Evolutionary conservation across 2,888 invertebrate genomes (phyloP).

Genomic region (Notodonta dromedarius): DNA sequence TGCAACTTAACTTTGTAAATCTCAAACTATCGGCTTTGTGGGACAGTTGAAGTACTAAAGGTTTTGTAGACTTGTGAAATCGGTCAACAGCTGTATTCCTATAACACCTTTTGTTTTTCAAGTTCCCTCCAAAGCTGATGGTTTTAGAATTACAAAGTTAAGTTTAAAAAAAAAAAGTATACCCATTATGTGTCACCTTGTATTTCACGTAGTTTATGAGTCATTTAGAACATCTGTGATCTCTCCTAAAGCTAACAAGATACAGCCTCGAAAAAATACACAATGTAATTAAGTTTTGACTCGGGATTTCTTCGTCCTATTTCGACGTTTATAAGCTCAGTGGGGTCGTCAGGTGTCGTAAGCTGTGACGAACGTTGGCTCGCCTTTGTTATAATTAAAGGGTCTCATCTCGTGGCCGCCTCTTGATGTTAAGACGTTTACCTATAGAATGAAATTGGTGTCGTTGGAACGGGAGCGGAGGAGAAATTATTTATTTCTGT

Average conservation of each 20-base stretch:
- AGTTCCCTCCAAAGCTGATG: no score
- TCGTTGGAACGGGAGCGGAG: not conserved
- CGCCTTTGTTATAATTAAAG: conserved; percentile 51
- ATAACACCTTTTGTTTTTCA: no score
- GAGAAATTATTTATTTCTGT: no score
- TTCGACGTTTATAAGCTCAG: conserved; percentile 19
- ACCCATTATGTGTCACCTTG: no score
- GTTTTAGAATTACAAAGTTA: no score
- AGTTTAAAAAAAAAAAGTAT: no score
- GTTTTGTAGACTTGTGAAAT: no score
- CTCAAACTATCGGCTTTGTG: no score
- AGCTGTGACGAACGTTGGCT: conserved; percentile 25
- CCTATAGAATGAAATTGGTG: not conserved
- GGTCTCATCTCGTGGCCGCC: conserved; percentile 39
- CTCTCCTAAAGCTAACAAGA: not conserved
- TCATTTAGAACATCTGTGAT: not conserved
- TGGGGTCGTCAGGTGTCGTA: conserved; percentile 6
- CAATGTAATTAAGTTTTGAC: conserved; percentile 23
- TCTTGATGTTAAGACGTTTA: not conserved
- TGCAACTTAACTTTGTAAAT: no score
- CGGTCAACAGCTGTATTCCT: no score
- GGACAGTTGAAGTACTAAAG: no score
- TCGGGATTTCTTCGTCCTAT: conserved; percentile 15
- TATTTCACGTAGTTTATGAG: not conserved
- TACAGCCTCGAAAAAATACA: conserved; percentile 6